These are phyloP conservation scores for Forbesichthys agassizii DNA, from an alignment of 2,113 vertebrate genomes.

Conservation along the genomic window DNA sequence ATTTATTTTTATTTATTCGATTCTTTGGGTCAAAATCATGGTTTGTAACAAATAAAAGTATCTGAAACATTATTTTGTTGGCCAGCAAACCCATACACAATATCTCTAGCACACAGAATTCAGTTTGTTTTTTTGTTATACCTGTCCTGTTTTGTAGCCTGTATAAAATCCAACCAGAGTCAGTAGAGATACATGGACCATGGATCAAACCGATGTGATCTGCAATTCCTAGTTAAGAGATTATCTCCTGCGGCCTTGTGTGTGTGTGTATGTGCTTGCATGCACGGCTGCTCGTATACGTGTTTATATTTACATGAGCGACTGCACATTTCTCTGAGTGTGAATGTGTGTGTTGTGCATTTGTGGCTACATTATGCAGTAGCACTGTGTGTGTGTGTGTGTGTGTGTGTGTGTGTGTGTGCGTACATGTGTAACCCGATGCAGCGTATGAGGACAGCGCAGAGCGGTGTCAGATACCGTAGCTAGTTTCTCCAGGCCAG, in stretches of 20 bases:
- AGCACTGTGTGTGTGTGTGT: constrained; percentile 7
- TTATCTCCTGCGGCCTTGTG: constrained; percentile 16
- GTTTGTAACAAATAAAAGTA: neutral
- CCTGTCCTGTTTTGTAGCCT: neutral
- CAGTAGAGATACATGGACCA: constrained; percentile 3
- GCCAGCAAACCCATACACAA: neutral
- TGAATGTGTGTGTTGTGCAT: neutral
- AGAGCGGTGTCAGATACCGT: constrained; percentile 29
- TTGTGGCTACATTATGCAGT: too few species aligned
- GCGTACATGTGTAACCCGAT: constrained; percentile 23
- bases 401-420: neutral
- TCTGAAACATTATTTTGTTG: neutral
- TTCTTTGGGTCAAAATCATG: neutral
- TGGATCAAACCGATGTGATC: constrained; percentile 32
- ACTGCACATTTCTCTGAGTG: neutral
- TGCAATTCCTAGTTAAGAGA: constrained; percentile 42
- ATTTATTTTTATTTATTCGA: too few species aligned
- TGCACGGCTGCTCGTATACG: neutral
- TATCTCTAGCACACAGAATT: neutral
- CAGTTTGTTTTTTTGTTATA: neutral
- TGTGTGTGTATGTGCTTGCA: constrained; percentile 17
- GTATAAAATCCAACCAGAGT: neutral
- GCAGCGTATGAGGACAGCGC: constrained; percentile 22
- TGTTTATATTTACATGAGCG: neutral
- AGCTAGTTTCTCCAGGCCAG: constrained; percentile 46